Evolutionary conservation across 2,797 vertebrate genomes (phyloP).

Genomic region (Falco rusticolus): DNA sequence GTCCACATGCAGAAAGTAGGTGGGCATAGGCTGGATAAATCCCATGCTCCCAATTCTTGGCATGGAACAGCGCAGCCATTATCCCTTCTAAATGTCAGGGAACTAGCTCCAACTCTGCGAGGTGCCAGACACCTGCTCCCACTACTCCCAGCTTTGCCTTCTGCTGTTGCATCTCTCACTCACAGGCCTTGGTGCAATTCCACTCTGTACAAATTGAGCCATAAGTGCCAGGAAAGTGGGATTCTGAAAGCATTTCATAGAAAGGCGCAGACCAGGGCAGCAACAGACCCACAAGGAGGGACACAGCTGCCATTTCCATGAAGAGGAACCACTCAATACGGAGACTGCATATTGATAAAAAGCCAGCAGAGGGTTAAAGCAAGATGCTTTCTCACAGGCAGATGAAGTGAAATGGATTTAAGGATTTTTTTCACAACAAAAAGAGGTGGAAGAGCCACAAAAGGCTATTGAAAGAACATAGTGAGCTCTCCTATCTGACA

Average conservation of each 20-base stretch:
- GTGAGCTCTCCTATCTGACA: constrained; percentile 8
- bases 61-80: constrained; percentile 65
- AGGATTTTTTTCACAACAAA: background rate
- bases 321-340: background rate
- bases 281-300: background rate
- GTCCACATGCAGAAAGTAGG: constrained; percentile 69
- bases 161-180: constrained; percentile 53
- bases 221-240: constrained; percentile 9
- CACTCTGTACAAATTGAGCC: background rate
- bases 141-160: constrained; percentile 65
- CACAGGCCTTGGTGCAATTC: constrained; percentile 55
- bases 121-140: constrained; percentile 80
- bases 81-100: constrained; percentile 80
- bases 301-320: constrained; percentile 33
- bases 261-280: constrained; percentile 30
- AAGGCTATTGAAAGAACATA: constrained; percentile 5
- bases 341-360: background rate
- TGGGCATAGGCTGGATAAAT: constrained; percentile 70
- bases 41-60: constrained; percentile 70
- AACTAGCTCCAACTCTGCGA: constrained; percentile 66
- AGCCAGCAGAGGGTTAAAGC: constrained; percentile 42
- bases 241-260: constrained; percentile 17
- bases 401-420: constrained; percentile 20
- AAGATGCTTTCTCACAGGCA: constrained; percentile 18
- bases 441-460: background rate